Base-by-base conservation (phyloP, 2,797 vertebrate species). In the Antennarius maculatus region DNA sequence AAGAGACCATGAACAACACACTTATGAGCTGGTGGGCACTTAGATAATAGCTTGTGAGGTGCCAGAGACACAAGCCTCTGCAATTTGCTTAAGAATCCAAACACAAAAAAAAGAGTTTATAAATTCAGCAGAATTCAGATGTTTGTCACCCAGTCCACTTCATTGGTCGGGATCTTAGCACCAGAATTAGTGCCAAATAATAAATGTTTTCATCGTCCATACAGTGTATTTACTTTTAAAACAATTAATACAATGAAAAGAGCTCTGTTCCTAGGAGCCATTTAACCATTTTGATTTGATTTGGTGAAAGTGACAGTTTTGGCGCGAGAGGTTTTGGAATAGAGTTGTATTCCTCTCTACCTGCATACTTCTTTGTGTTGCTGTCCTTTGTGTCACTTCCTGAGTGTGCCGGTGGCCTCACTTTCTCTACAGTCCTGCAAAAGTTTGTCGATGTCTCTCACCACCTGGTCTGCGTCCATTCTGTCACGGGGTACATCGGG, bases 361-460 rank as follows among this genome's bases (percentile, higher is more conserved):
- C 61, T 50, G 66, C 60, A 17, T 13, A 42, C 43, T 62, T 71
- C 17, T 61, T 65, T 70, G 61, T 54, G 34, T 53, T 39, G 28
- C 37, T 51, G 71, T 80, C 68, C 27, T 54, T 17, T 42, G 67
- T 82, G 89, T 97, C 91, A 99, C 93, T 99, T 99, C 91, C 96
- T 96, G 92, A 99, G 89, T 14, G 89, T 91, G 78, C 95, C 91
- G 47, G 95, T 92, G 81, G 95, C 92, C 91, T 99, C 97, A 9
- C 86, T 97, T 87, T 96, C 96, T 87, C 96, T 93, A 93, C 97
- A 99, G 95, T 99, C 98, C 92, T 98, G 97, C 91, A 99, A 95
- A 78, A 99, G 96, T 92, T 99, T 98, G 92, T 99, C 97, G 83
- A 99, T 99, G 94, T 99, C 98, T 89, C 97, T 95, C 88, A 97